A percentile compares a stretch with the other conserved stretches of the same genome.
Evolutionary conservation across 1,140 invertebrate genomes (phyloP).

Genomic region (Nylanderia fulva): DNA sequence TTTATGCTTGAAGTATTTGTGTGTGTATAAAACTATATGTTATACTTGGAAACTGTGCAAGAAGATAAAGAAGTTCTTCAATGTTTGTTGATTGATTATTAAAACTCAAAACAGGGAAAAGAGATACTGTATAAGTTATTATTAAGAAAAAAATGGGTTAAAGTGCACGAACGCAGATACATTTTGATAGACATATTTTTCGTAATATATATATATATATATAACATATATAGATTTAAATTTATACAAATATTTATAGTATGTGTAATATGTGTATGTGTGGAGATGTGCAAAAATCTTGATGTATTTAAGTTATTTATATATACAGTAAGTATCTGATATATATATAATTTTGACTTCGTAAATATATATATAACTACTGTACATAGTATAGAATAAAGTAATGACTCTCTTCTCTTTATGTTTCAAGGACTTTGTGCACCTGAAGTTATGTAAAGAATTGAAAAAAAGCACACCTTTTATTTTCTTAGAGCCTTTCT

Average conservation of each 20-base stretch:
- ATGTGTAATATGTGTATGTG: not conserved
- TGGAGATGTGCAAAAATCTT: not conserved
- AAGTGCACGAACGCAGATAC: not conserved
- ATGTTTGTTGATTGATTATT: not conserved
- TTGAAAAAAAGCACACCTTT: not conserved
- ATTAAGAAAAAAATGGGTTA: not conserved
- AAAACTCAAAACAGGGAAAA: not conserved
- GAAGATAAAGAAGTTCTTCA: not conserved
- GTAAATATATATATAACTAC: not conserved
- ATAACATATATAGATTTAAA: too few species aligned
- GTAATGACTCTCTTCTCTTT: not conserved
- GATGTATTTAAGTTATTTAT: not conserved
- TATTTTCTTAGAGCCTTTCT: not conserved
- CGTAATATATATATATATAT: too few species aligned
- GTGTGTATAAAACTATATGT: not conserved
- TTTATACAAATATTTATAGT: not conserved
- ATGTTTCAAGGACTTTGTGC: not conserved
- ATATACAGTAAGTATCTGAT: conserved; percentile 14
- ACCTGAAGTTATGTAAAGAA: not conserved
- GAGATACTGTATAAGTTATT: not conserved
- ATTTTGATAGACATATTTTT: not conserved
- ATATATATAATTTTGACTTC: conserved; percentile 6
- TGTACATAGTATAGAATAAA: not conserved
- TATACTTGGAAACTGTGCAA: conserved; percentile 11
- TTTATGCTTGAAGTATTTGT: not conserved